Evolutionary conservation across 1,140 invertebrate genomes (phyloP).

Genomic region (Drosophila truncata): DNA sequence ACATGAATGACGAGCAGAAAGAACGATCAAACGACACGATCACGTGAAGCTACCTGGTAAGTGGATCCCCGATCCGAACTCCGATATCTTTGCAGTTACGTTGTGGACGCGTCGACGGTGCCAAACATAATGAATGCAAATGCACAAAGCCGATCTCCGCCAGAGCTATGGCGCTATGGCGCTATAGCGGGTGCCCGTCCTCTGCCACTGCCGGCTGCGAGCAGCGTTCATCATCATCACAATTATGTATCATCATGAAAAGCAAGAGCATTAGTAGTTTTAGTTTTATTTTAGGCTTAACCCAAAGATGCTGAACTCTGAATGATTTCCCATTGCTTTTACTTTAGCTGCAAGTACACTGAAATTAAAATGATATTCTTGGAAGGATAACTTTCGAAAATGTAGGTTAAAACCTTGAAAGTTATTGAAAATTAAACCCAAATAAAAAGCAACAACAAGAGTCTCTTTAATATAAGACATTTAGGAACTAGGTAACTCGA

Average conservation of each 20-base stretch:
- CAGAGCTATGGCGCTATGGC: conserved; percentile 1
- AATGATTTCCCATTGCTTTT: conserved; percentile 64
- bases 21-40: conserved; percentile 53
- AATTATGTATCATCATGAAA: conserved; percentile 37
- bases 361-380: neutral
- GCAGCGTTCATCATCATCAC: conserved; percentile 35
- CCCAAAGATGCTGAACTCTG: conserved; percentile 18
- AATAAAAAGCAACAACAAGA: neutral
- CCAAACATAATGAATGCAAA: conserved; percentile 83
- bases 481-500: neutral
- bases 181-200: conserved; percentile 55
- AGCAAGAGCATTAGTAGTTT: conserved; percentile 17
- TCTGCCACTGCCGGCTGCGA: conserved; percentile 35
- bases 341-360: conserved; percentile 40
- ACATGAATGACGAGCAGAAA: conserved; percentile 64
- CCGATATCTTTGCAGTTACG: conserved; percentile 34
- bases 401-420: neutral
- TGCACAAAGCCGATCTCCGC: conserved; percentile 73
- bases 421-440: neutral
- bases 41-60: conserved; percentile 29
- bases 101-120: conserved; percentile 76
- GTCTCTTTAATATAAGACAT: neutral
- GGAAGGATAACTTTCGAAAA: too few species aligned
- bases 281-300: conserved; percentile 34
- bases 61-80: conserved; percentile 22